A percentile compares a stretch with the other conserved stretches of the same genome.
Evolutionary conservation across 2,797 vertebrate genomes (phyloP).

Genomic region (Liparis tanakae): DNA sequence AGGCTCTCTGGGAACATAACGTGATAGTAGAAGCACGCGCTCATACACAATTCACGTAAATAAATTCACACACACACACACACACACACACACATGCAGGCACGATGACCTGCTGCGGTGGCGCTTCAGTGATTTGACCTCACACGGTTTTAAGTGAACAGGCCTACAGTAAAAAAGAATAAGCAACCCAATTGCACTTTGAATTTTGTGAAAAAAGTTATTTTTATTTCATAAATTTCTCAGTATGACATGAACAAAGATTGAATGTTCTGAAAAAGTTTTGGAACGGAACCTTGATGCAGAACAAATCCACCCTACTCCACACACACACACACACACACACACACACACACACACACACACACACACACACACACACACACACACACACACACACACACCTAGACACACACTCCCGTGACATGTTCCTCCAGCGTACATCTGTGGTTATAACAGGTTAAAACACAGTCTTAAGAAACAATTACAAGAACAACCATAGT

Average conservation of each 20-base stretch:
- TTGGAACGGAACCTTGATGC: conserved; percentile 80
- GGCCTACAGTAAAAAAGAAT: conserved; percentile 52
- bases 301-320: conserved; percentile 74
- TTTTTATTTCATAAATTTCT: conserved; percentile 84
- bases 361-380: conserved; percentile 27
- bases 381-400: conserved; percentile 37
- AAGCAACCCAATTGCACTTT: conserved; percentile 67
- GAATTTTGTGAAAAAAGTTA: conserved; percentile 73
- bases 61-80: conserved; percentile 22
- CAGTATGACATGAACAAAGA: conserved; percentile 82
- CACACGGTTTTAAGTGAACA: conserved; percentile 20
- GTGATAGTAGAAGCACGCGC: conserved; percentile 16
- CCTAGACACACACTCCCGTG: conserved; percentile 28
- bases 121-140: conserved; percentile 17
- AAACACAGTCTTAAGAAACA: conserved; percentile 75
- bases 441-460: conserved; percentile 73
- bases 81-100: conserved; percentile 24
- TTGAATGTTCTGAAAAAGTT: conserved; percentile 79
- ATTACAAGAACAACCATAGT: conserved; percentile 74
- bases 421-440: conserved; percentile 70
- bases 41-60: conserved; percentile 22
- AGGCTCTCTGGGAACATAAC: conserved; percentile 30
- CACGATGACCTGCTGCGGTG: conserved; percentile 17
- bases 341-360: conserved; percentile 35
- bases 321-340: conserved; percentile 36